Percentiles rank a stretch among this genome's conserved stretches.
Evolutionary conservation across 2,888 invertebrate species (phyloP).

Genomic region (Stratiomys singularior): DNA sequence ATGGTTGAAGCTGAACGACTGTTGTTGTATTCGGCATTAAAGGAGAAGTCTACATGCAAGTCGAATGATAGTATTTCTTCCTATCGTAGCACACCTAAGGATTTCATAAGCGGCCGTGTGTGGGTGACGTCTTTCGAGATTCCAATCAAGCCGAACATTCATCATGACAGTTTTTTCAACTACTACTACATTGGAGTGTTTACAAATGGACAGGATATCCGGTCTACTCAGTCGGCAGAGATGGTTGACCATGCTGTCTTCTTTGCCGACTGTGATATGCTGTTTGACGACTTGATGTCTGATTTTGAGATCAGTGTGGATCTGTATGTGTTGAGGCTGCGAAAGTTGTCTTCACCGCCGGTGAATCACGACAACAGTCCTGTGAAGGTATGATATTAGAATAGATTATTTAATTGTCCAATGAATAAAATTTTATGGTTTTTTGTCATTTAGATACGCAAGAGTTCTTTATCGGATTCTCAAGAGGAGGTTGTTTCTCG

Average conservation of each 20-base stretch:
- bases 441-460: constrained; percentile 28
- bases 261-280: constrained; percentile 61
- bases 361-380: constrained; percentile 23
- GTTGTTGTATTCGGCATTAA: constrained; percentile 63
- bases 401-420: background rate
- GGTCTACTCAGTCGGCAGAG: constrained; percentile 63
- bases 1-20: constrained; percentile 68
- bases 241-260: constrained; percentile 58
- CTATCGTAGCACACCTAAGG: constrained; percentile 36
- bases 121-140: constrained; percentile 59
- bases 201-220: constrained; percentile 60
- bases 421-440: background rate
- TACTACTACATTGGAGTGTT: constrained; percentile 64
- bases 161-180: constrained; percentile 63
- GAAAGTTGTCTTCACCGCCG: constrained; percentile 58
- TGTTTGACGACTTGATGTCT: constrained; percentile 61
- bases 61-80: constrained; percentile 46
- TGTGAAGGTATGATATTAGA: constrained; percentile 18
- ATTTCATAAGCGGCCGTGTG: constrained; percentile 52
- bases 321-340: constrained; percentile 66
- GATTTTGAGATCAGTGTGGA: constrained; percentile 65
- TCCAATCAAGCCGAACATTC: constrained; percentile 58
- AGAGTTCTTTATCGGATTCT: constrained; percentile 53
- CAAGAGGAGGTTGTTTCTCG: constrained; percentile 60
- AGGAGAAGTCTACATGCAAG: constrained; percentile 48